Evolutionary conservation across 2,888 invertebrate species (phyloP).

Genomic region (Eupsilia transversa): DNA sequence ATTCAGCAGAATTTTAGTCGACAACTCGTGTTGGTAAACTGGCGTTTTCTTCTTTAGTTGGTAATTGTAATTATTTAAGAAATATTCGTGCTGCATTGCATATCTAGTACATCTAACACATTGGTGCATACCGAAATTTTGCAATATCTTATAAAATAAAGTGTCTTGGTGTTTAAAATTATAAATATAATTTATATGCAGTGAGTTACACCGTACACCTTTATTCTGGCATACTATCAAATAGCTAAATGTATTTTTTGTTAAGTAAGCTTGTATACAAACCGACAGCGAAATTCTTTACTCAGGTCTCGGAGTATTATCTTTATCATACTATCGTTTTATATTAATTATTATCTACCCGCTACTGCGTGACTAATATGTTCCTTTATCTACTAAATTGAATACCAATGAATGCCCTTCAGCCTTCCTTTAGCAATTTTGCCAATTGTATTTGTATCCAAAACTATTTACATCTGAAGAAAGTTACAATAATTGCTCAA

Average conservation of each 20-base stretch:
- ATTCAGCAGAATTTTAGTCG: neutral
- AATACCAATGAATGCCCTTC: neutral
- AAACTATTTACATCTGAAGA: neutral
- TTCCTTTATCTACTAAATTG: too few relatives aligned
- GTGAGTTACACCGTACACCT: slow-evolving; percentile 23
- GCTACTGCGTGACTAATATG: too few relatives aligned
- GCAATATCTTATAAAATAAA: slow-evolving; percentile 3
- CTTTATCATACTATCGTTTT: neutral
- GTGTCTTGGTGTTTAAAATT: slow-evolving; percentile 32
- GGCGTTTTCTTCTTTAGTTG: neutral
- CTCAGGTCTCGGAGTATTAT: neutral
- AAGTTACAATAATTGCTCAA: too few relatives aligned
- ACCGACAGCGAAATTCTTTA: neutral
- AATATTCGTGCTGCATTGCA: neutral
- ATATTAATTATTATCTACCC: neutral
- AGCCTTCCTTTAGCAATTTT: neutral
- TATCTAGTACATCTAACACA: slow-evolving; percentile 12
- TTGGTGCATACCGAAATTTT: slow-evolving; percentile 1
- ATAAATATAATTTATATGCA: slow-evolving; percentile 29
- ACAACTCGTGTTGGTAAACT: neutral
- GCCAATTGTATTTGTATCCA: neutral
- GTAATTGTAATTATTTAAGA: neutral
- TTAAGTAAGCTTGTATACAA: slow-evolving; percentile 23
- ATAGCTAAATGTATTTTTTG: slow-evolving; percentile 37
- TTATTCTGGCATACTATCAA: slow-evolving; percentile 48